Evolutionary conservation across 2,797 vertebrate genomes (phyloP).

Genomic region (Onychomys torridus): DNA sequence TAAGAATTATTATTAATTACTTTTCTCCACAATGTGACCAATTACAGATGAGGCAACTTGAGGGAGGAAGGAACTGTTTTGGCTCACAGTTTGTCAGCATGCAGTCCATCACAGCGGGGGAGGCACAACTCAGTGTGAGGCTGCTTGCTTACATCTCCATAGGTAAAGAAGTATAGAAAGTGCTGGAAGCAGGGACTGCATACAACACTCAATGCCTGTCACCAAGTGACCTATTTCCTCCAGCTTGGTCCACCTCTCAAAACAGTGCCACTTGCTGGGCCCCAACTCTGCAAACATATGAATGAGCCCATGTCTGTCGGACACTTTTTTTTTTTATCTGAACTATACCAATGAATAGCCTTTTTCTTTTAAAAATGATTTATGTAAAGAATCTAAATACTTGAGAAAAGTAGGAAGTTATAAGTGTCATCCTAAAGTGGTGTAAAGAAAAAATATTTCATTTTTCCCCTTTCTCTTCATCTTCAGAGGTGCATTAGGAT

Average conservation of each 20-base stretch:
- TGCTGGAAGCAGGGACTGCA: neutral
- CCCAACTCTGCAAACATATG: neutral
- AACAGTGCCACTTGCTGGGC: neutral
- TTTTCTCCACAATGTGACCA: neutral
- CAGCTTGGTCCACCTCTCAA: too few species aligned
- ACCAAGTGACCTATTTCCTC: neutral
- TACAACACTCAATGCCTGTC: neutral
- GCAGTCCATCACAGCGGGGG: neutral
- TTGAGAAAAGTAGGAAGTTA: neutral
- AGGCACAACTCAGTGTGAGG: too few species aligned
- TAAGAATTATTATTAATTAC: neutral
- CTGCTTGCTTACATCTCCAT: neutral
- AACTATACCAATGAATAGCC: neutral
- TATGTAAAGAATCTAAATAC: slow-evolving; percentile 32
- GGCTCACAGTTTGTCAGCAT: neutral
- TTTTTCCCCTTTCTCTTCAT: neutral
- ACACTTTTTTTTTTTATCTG: neutral
- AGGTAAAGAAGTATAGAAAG: neutral
- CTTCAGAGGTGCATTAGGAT: slow-evolving; percentile 51
- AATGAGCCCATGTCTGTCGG: too few species aligned
- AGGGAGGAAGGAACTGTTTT: neutral
- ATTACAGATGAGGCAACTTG: neutral
- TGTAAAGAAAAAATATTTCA: slow-evolving; percentile 61
- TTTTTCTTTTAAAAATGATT: slow-evolving; percentile 31
- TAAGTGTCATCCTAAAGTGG: neutral